Conservation (phyloP, 2,797 vertebrate species). For the Micrastur ruficollis region DNA sequence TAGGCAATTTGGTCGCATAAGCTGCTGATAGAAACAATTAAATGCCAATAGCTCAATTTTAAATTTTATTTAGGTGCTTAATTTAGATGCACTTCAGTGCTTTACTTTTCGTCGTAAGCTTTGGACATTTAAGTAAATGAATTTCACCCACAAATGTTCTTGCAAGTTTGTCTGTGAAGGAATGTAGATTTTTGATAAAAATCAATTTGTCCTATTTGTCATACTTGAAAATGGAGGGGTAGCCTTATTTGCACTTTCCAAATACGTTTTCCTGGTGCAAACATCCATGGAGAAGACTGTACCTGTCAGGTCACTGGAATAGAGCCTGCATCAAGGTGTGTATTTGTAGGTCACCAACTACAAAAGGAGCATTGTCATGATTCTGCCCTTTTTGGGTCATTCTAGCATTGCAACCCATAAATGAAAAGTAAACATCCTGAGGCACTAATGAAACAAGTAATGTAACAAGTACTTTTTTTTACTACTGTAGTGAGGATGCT, state of each 20-base stretch:
- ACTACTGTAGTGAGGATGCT: background rate
- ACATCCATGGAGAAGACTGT: background rate
- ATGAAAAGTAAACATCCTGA: background rate
- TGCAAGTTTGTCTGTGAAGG: background rate
- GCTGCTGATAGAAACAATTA: background rate
- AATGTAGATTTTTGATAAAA: background rate
- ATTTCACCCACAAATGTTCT: background rate
- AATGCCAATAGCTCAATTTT: background rate
- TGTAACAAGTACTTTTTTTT: background rate
- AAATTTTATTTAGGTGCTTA: conserved; percentile 9
- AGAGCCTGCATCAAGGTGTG: background rate
- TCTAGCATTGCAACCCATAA: background rate
- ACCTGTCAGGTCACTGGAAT: background rate
- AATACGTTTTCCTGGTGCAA: background rate
- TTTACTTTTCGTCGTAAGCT: background rate
- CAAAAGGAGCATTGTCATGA: background rate
- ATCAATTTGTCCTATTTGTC: background rate
- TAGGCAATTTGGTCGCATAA: background rate
- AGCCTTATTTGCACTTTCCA: background rate
- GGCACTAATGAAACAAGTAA: background rate
- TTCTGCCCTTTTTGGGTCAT: background rate
- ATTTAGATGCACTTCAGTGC: background rate
- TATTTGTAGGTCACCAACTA: background rate
- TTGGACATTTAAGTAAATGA: background rate
- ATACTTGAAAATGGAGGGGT: background rate